Conservation (phyloP, 64 coral and sea anemone genomes). For the Acropora yongei region DNA sequence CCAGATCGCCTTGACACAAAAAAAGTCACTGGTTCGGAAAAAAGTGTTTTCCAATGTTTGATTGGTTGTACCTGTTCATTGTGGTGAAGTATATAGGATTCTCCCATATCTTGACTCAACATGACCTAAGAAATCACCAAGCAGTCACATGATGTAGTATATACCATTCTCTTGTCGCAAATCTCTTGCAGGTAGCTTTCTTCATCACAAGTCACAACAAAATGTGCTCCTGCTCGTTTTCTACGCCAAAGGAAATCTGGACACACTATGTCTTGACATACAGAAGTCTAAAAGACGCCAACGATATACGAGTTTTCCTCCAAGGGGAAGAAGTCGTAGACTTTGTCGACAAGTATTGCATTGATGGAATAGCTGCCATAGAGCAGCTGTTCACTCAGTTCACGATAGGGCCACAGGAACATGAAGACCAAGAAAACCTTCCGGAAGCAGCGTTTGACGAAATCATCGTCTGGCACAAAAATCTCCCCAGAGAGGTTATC, state of each 20-base stretch:
- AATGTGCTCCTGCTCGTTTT: not conserved
- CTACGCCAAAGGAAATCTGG: conserved; percentile 50
- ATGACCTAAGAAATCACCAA: too few species aligned
- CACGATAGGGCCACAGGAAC: not conserved
- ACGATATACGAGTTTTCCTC: not conserved
- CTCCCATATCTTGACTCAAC: too few species aligned
- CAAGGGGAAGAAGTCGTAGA: conserved; percentile 20
- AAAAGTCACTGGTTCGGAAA: too few species aligned
- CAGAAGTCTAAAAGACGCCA: not conserved
- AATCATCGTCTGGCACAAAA: conserved; percentile 20
- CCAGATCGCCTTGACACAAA: too few species aligned
- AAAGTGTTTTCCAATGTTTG: too few species aligned
- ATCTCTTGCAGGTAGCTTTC: conserved; percentile 16
- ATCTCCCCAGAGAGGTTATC: conserved; percentile 3
- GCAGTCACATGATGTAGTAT: too few species aligned
- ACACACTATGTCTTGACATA: conserved; percentile 43
- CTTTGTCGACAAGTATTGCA: not conserved
- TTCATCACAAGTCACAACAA: not conserved
- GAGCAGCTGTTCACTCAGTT: not conserved
- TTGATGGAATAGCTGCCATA: not conserved
- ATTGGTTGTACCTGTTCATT: too few species aligned
- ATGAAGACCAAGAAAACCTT: not conserved
- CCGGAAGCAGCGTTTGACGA: conserved; percentile 57
- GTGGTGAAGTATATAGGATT: too few species aligned
- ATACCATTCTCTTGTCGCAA: too few species aligned